A percentile compares a stretch with the other conserved stretches of the same genome.
Evolutionary conservation across 2,888 invertebrate species (phyloP).

Genomic region (Crepidodera aurea): DNA sequence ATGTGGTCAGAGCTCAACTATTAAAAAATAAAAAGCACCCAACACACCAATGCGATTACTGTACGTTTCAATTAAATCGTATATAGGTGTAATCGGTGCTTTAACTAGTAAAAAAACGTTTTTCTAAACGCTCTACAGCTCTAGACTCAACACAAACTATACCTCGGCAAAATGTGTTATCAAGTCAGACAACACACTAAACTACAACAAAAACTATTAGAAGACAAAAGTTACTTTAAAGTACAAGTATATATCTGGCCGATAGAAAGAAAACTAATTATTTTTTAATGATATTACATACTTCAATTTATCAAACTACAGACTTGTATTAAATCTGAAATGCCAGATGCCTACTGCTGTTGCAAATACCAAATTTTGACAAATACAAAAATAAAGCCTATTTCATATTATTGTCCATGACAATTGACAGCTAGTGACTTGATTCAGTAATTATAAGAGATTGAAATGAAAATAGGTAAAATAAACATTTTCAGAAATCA

Average conservation of each 20-base stretch:
- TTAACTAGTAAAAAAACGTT: constrained; percentile 15
- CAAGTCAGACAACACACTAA: constrained; percentile 26
- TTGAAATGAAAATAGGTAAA: no score
- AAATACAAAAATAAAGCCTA: no score
- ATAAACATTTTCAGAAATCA: no score
- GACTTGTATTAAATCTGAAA: no score
- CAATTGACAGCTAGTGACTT: no score
- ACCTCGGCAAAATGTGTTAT: constrained; percentile 55
- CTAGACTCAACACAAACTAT: constrained; percentile 60
- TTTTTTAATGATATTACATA: neutral
- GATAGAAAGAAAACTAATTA: neutral
- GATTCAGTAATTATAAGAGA: no score
- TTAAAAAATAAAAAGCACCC: neutral
- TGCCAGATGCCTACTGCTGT: no score
- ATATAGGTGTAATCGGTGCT: neutral
- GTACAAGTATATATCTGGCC: neutral
- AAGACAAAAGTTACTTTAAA: constrained; percentile 10
- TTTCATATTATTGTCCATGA: no score
- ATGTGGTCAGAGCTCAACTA: neutral
- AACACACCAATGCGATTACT: no score
- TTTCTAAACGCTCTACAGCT: constrained; percentile 50
- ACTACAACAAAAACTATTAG: constrained; percentile 25
- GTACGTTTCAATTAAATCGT: neutral
- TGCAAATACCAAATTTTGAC: no score
- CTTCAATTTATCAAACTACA: no score